These are phyloP conservation scores for Ellobius talpinus DNA, from an alignment of 2,113 vertebrate genomes.

Conservation along the genomic window DNA sequence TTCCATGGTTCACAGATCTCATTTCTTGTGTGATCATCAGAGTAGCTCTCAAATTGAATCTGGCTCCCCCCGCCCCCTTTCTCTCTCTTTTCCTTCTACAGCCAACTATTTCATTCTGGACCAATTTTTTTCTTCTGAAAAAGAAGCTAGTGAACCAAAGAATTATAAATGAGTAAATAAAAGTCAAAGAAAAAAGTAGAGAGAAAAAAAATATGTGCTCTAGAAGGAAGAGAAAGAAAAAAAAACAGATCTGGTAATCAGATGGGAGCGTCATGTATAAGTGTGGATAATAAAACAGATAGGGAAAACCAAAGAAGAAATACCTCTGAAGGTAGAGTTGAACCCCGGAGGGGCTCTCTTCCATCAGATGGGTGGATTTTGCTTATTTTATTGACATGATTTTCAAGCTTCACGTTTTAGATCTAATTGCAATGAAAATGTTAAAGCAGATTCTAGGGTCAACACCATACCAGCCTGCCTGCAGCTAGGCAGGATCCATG, in stretches of 20 bases:
- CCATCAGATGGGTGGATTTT: conserved; percentile 24
- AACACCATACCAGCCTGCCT: not conserved
- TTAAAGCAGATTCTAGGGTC: not conserved
- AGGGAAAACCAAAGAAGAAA: not conserved
- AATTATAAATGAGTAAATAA: conserved; percentile 80
- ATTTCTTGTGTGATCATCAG: conserved; percentile 84
- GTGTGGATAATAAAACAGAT: not conserved
- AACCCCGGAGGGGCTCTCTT: conserved; percentile 30
- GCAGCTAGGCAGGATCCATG: not conserved
- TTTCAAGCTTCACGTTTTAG: conserved; percentile 55
- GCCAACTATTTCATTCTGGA: conserved; percentile 79
- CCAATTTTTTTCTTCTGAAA: conserved; percentile 51
- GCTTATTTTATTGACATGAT: conserved; percentile 28
- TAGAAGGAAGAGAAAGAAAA: conserved; percentile 54
- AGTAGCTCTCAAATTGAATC: conserved; percentile 78
- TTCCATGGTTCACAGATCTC: conserved; percentile 84
- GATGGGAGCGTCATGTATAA: not conserved
- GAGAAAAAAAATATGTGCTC: conserved; percentile 58
- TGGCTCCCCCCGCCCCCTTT: not conserved
- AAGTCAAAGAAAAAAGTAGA: conserved; percentile 56
- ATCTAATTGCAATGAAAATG: conserved; percentile 51
- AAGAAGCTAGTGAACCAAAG: conserved; percentile 77
- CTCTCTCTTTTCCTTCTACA: conserved; percentile 63
- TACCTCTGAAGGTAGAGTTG: conserved; percentile 3
- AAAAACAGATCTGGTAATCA: conserved; percentile 37